Base-by-base conservation (phyloP, 2,888 invertebrate genomes). In the Eilema sororculum region DNA sequence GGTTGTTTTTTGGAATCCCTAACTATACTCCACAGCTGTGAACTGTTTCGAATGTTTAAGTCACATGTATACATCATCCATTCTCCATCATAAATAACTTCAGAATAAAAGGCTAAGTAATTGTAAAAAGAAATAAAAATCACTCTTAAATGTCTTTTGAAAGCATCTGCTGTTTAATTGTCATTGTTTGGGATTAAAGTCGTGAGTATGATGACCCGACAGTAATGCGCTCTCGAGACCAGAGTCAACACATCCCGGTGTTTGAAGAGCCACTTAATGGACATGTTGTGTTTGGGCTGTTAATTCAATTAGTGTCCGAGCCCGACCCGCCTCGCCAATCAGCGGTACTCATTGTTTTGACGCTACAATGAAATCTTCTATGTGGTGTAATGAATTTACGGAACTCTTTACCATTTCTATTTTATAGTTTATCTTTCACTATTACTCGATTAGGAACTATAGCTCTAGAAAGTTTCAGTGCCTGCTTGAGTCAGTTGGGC, bases 231-330 rank as follows among this genome's bases (percentile, higher is more conserved):
- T 61, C 67, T 72, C 68, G 65, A 72, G 70, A 65, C 72, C 52
- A 75, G 72, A 73, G 79, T 74, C 75, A 67, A 74, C 76, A 77
- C 73, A 75, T 74, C 71, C 83, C 83, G 79, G 77, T 90, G 87
- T 91, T 91, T 90, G 87, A 87, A 79, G 81, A 87, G 65, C 75
- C 74, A 85, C 85, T 84, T 94, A 94, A 94, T 95, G 93, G 92
- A 91, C 84, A 91, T 90, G 90, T 87, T 91, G 86, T 94, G 93
- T 93, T 90, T 86, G 79, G 85, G 76, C 86, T 90, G 94, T 91
- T 94, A 93, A 94, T 93, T 93, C 84, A 91, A 94, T 95, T 94
- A 95, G 90, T 82, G 80, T 80, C 88, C 87, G 85, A 84, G 80
- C 80, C 88, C 87, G 85, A 84, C 86, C 79, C 81, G 79, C 83